Percentiles rank a stretch among this genome's conserved stretches.
These are phyloP conservation scores for Agrotis clavis DNA, from an alignment of 2,888 invertebrate species.

Conservation along the genomic window DNA sequence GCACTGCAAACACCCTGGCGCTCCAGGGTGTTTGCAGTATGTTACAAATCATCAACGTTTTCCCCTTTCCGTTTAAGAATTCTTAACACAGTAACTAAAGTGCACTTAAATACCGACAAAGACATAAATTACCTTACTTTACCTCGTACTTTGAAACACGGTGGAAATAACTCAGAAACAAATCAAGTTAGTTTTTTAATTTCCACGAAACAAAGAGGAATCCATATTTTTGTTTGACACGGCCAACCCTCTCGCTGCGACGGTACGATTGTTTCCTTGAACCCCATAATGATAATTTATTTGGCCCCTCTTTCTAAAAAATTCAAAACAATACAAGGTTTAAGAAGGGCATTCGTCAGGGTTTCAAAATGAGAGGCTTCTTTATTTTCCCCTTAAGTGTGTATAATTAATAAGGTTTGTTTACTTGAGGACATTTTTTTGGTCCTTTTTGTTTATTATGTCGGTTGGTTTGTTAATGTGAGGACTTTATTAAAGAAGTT, in stretches of 20 bases:
- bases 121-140: slow-evolving; percentile 26
- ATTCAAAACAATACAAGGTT: slow-evolving; percentile 62
- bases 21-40: too few species aligned
- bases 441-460: neutral
- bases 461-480: slow-evolving; percentile 1
- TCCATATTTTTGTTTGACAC: slow-evolving; percentile 62
- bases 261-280: slow-evolving; percentile 70
- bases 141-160: slow-evolving; percentile 14
- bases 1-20: too few species aligned
- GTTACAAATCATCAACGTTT: too few species aligned
- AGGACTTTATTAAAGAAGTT: slow-evolving; percentile 1
- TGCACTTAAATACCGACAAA: neutral
- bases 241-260: slow-evolving; percentile 60
- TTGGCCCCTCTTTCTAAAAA: slow-evolving; percentile 65
- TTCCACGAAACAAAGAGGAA: slow-evolving; percentile 48
- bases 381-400: slow-evolving; percentile 57
- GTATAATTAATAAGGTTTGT: slow-evolving; percentile 44
- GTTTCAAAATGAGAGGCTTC: slow-evolving; percentile 62
- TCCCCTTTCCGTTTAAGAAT: neutral
- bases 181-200: slow-evolving; percentile 61
- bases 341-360: slow-evolving; percentile 66
- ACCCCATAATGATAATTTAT: slow-evolving; percentile 76
- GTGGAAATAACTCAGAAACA: slow-evolving; percentile 45
- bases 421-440: slow-evolving; percentile 17
- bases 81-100: neutral